These are phyloP conservation scores for Sabellastarte sp. DNA, from an alignment of 2,888 invertebrate genomes.

Conservation along the genomic window DNA sequence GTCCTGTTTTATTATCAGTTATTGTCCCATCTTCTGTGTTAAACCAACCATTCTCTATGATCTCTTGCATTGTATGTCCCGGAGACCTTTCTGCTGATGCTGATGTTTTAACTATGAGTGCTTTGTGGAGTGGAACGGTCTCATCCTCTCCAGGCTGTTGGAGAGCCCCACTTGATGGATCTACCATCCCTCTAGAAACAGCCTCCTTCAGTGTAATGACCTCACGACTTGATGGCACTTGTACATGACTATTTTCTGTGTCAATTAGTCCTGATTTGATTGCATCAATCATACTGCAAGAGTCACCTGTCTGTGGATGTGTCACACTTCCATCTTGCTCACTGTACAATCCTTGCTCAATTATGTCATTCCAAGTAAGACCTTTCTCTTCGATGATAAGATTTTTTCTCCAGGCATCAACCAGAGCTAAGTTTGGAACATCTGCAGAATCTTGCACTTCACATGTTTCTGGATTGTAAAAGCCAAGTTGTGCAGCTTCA, in stretches of 20 bases:
- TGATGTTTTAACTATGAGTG: neutral
- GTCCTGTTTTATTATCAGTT: slow-evolving; percentile 17
- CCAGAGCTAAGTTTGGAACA: too few species aligned
- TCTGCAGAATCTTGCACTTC: slow-evolving; percentile 24
- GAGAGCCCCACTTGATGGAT: slow-evolving; percentile 64
- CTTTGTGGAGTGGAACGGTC: neutral
- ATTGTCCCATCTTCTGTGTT: slow-evolving; percentile 22
- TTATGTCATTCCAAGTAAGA: too few species aligned
- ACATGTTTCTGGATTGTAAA: slow-evolving; percentile 36
- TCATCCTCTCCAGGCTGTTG: slow-evolving; percentile 65
- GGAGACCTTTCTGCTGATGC: neutral
- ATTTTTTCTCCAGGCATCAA: too few species aligned
- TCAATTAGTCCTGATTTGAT: too few species aligned
- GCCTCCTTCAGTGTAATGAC: slow-evolving; percentile 66
- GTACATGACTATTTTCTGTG: too few species aligned
- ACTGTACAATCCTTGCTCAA: too few species aligned
- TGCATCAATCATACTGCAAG: too few species aligned
- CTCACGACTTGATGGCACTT: slow-evolving; percentile 15
- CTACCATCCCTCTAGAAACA: slow-evolving; percentile 84
- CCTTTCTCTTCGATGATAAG: too few species aligned
- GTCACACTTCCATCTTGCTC: too few species aligned
- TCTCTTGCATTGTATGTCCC: slow-evolving; percentile 11
- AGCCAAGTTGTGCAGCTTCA: slow-evolving; percentile 48
- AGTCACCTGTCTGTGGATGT: too few species aligned
- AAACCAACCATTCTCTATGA: slow-evolving; percentile 61